These are phyloP conservation scores for Rhamphomyia laevipes DNA, from an alignment of 2,888 invertebrate genomes.

Conservation along the genomic window DNA sequence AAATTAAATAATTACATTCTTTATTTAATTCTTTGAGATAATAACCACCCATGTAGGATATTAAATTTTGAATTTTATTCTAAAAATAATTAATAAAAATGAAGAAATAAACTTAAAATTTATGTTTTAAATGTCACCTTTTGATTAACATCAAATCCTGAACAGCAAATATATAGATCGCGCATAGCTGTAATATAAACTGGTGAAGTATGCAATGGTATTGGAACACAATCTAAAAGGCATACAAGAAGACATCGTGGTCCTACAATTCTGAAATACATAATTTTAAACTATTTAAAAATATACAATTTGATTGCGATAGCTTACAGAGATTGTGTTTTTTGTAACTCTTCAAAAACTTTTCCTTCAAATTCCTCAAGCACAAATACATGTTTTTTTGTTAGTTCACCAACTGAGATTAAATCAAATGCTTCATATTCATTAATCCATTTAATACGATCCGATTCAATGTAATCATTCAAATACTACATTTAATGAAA, in stretches of 20 bases:
- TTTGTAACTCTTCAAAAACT: slow-evolving; percentile 51
- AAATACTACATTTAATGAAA: background rate
- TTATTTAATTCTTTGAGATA: slow-evolving; percentile 51
- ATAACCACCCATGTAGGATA: slow-evolving; percentile 67
- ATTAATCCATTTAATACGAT: background rate
- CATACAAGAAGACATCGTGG: slow-evolving; percentile 70
- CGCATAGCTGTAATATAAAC: slow-evolving; percentile 75
- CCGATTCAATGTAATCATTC: background rate
- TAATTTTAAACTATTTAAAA: slow-evolving; percentile 4
- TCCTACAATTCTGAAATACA: slow-evolving; percentile 56
- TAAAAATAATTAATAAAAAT: slow-evolving; percentile 28
- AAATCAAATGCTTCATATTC: background rate
- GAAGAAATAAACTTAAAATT: background rate
- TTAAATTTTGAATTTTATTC: slow-evolving; percentile 47
- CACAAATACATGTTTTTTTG: slow-evolving; percentile 62
- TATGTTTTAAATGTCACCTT: slow-evolving; percentile 34
- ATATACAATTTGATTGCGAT: background rate
- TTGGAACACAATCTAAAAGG: slow-evolving; percentile 53
- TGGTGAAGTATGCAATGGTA: slow-evolving; percentile 65
- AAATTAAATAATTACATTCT: slow-evolving; percentile 69
- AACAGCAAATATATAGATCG: slow-evolving; percentile 53
- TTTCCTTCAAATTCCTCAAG: slow-evolving; percentile 65
- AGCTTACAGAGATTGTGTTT: slow-evolving; percentile 57
- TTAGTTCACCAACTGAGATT: slow-evolving; percentile 43
- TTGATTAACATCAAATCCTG: slow-evolving; percentile 42